Conservation (phyloP, 2,888 invertebrate species). For the Zaprionus bogoriensis region DNA sequence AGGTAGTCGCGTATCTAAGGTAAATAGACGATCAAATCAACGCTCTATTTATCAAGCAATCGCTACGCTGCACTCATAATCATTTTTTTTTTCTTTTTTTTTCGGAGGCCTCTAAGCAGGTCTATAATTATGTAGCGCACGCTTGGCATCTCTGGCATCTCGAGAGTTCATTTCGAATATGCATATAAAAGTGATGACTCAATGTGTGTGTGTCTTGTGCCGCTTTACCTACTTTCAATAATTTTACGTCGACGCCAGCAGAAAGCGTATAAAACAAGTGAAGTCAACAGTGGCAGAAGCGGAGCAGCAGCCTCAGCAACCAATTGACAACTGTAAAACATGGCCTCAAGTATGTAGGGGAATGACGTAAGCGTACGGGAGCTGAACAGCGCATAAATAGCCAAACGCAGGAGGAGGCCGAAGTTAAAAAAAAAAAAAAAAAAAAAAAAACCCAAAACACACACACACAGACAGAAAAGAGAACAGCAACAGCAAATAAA, state of each 20-base stretch:
- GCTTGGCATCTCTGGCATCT: conserved; percentile 13
- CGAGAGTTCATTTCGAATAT: conserved; percentile 17
- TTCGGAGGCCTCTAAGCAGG: too few relatives aligned
- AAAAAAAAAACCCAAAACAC: conserved; percentile 18
- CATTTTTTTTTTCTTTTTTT: too few relatives aligned
- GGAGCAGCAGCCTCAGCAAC: conserved; percentile 33
- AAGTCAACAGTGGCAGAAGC: conserved; percentile 11
- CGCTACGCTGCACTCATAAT: too few relatives aligned
- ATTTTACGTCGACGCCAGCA: conserved; percentile 11
- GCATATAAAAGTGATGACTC: conserved; percentile 57
- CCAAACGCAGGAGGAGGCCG: conserved; percentile 33
- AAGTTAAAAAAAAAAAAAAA: conserved; percentile 12
- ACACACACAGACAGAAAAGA: neutral
- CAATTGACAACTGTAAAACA: conserved; percentile 74
- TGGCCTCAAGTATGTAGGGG: conserved; percentile 41
- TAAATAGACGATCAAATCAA: neutral
- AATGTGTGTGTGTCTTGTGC: conserved; percentile 34
- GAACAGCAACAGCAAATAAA: neutral
- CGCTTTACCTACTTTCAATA: conserved; percentile 67
- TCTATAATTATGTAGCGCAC: conserved; percentile 4
- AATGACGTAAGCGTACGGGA: conserved; percentile 70
- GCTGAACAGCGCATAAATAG: conserved; percentile 41
- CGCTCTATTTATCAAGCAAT: neutral
- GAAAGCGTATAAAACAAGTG: too few relatives aligned
- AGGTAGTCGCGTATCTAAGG: neutral